These are phyloP conservation scores for Hypolimnas misippus DNA, from an alignment of 2,888 invertebrate species.

Conservation along the genomic window DNA sequence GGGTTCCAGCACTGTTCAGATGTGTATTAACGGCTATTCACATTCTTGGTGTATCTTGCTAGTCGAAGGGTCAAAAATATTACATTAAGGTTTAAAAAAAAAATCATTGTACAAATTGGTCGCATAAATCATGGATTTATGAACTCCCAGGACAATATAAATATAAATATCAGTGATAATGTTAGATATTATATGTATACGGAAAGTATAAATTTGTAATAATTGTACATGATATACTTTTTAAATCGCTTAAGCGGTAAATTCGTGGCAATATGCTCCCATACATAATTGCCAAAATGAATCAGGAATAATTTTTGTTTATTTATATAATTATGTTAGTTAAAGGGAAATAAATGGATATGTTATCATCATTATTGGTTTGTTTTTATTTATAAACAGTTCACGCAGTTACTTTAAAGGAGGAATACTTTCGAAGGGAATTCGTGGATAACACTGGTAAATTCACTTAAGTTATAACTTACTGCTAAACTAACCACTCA, in stretches of 20 bases:
- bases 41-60: conserved; percentile 40
- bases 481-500: conserved; percentile 36
- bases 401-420: conserved; percentile 41
- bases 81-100: conserved; percentile 20
- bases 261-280: conserved; percentile 27
- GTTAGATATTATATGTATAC: conserved; percentile 37
- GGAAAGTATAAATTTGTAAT: conserved; percentile 35
- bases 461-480: conserved; percentile 45
- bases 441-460: conserved; percentile 46
- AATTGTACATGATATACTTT: conserved; percentile 12
- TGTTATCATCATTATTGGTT: conserved; percentile 75
- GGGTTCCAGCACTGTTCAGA: conserved; percentile 43
- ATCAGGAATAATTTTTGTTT: conserved; percentile 47
- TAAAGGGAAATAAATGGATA: conserved; percentile 74
- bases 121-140: conserved; percentile 41
- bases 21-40: conserved; percentile 18
- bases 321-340: conserved; percentile 33
- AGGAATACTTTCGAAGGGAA: conserved; percentile 45
- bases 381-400: conserved; percentile 69
- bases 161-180: conserved; percentile 32
- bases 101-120: conserved; percentile 36
- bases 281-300: conserved; percentile 28
- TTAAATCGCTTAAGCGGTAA: conserved; percentile 16
- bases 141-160: conserved; percentile 42
- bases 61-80: conserved; percentile 37